Conservation (phyloP, 2,797 vertebrate species). For the Phalanger gymnotis region DNA sequence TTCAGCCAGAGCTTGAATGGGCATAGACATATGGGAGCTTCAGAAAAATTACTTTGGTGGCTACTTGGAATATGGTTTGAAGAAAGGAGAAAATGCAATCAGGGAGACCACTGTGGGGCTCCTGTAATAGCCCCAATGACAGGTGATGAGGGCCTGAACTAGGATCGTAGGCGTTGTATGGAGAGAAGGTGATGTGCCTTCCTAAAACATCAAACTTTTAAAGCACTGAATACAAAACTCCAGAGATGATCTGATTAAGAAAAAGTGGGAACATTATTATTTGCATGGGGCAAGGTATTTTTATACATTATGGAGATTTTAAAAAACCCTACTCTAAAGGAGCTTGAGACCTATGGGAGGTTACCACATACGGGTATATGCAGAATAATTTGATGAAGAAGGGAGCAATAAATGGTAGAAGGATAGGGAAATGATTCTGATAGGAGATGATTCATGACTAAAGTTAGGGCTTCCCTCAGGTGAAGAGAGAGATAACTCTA, state of each 20-base stretch:
- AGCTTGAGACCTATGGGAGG: neutral
- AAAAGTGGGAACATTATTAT: neutral
- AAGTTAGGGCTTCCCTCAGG: neutral
- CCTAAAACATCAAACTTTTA: neutral
- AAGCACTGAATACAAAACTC: neutral
- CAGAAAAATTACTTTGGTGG: neutral
- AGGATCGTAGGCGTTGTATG: neutral
- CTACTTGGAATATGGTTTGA: neutral
- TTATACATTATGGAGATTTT: neutral
- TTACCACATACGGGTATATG: no score
- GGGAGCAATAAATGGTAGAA: no score
- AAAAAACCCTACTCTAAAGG: neutral
- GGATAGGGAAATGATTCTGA: no score
- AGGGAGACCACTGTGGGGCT: neutral
- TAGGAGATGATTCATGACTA: neutral
- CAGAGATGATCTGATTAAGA: neutral
- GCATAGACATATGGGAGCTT: neutral
- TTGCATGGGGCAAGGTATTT: neutral
- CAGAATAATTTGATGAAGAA: no score
- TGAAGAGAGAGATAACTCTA: neutral
- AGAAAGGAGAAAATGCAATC: neutral
- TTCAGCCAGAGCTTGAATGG: neutral
- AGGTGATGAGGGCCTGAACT: neutral
- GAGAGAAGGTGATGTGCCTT: neutral
- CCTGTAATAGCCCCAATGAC: neutral